Conservation (phyloP, 2,113 vertebrate species). For the Phaetusa simplex region DNA sequence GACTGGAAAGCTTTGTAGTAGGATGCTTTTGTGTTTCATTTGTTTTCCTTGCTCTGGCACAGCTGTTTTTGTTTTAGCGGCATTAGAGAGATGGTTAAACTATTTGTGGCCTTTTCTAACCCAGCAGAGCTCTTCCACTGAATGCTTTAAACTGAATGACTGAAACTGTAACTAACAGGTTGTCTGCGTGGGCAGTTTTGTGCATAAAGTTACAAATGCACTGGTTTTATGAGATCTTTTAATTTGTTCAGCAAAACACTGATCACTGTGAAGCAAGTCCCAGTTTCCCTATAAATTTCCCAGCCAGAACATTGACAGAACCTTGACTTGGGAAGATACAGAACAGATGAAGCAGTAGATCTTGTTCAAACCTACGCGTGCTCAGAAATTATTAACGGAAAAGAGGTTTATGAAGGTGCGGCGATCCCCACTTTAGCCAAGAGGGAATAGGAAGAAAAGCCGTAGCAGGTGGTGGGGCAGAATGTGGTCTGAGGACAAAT, state of each 20-base stretch:
- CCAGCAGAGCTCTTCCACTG: slow-evolving; percentile 57
- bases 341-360: slow-evolving; percentile 29
- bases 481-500: not conserved
- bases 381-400: not conserved
- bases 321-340: not conserved
- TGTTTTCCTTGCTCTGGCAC: slow-evolving; percentile 76
- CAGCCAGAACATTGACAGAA: slow-evolving; percentile 33
- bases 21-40: slow-evolving; percentile 74
- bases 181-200: not conserved
- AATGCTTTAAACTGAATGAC: slow-evolving; percentile 26
- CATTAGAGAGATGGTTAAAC: slow-evolving; percentile 74
- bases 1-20: slow-evolving; percentile 76
- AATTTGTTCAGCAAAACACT: slow-evolving; percentile 37
- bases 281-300: slow-evolving; percentile 34
- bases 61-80: slow-evolving; percentile 81
- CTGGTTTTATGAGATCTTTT: slow-evolving; percentile 40
- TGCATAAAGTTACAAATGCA: slow-evolving; percentile 11
- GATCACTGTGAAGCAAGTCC: slow-evolving; percentile 32
- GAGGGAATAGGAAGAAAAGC: not conserved
- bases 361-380: not conserved
- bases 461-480: not conserved
- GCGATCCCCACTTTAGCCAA: not conserved
- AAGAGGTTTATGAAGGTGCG: not conserved
- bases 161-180: slow-evolving; percentile 14
- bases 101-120: slow-evolving; percentile 72